Evolutionary conservation across 2,113 vertebrate genomes (phyloP).

Genomic region (Cathartes aura): DNA sequence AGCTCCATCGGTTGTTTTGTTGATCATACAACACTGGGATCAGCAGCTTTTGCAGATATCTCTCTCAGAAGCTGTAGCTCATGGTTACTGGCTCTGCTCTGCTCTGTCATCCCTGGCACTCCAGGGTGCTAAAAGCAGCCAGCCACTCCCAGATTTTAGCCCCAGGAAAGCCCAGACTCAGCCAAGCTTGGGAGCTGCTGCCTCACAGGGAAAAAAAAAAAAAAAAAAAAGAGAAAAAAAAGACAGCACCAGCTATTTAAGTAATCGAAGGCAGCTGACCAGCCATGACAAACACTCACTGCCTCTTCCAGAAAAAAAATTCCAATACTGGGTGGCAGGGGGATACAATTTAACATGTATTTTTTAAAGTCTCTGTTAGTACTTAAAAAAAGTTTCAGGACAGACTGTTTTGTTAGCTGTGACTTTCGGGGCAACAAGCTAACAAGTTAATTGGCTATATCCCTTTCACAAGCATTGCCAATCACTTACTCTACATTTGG

Average conservation of each 20-base stretch:
- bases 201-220: accelerated
- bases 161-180: background rate
- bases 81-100: background rate
- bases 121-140: background rate
- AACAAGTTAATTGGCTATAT: background rate
- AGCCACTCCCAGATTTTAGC: background rate
- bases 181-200: background rate
- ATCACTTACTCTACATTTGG: background rate
- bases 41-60: background rate
- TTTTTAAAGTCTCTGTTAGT: background rate
- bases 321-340: background rate
- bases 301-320: background rate
- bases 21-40: background rate
- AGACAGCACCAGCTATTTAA: background rate
- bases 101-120: background rate
- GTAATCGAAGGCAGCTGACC: background rate
- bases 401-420: background rate
- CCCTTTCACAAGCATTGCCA: background rate
- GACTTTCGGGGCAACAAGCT: background rate
- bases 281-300: background rate
- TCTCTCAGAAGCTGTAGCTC: background rate
- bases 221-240: accelerated
- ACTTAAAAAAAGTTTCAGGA: background rate
- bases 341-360: background rate
- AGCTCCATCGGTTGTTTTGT: background rate